phyloP scores from a whole-genome alignment of 2,888 invertebrate species.

The Melikaiella ostensackeni region DNA sequence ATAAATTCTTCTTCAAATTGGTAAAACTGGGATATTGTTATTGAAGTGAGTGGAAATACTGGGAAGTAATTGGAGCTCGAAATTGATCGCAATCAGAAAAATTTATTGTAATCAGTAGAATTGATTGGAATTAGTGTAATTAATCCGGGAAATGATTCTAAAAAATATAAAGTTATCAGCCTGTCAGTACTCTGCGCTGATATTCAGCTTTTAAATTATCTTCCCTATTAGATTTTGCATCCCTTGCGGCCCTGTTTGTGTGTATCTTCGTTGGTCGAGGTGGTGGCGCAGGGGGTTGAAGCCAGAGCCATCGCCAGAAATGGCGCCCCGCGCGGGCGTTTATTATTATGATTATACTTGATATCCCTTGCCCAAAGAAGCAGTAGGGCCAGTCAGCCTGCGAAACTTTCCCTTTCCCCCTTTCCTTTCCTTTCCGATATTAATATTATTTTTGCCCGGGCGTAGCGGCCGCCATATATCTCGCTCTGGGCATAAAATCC shows the following conservation, averaged over 20 bases:
- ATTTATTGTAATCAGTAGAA: too few relatives aligned
- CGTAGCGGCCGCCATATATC: conserved; percentile 77
- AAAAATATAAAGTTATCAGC: too few relatives aligned
- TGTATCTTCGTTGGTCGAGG: conserved; percentile 61
- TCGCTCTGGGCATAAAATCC: conserved; percentile 77
- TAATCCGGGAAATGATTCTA: too few relatives aligned
- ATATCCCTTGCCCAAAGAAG: conserved; percentile 76
- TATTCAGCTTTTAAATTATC: too few relatives aligned
- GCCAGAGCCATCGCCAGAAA: conserved; percentile 68
- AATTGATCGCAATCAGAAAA: too few relatives aligned
- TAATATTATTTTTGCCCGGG: conserved; percentile 77
- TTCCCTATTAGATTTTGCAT: neutral
- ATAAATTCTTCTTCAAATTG: too few relatives aligned
- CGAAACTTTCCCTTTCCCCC: conserved; percentile 73
- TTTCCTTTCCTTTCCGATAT: conserved; percentile 75
- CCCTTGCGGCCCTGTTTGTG: conserved; percentile 18
- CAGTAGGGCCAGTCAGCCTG: conserved; percentile 73
- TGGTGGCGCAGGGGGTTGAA: conserved; percentile 54
- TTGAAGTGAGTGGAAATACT: too few relatives aligned
- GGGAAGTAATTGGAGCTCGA: too few relatives aligned
- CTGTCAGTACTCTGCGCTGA: too few relatives aligned
- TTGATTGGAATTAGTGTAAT: too few relatives aligned
- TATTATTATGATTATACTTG: conserved; percentile 77
- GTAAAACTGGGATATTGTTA: too few relatives aligned
- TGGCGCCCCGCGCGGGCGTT: conserved; percentile 74